phyloP scores from a whole-genome alignment of 2,113 vertebrate species.

The Festucalex cinctus region DNA sequence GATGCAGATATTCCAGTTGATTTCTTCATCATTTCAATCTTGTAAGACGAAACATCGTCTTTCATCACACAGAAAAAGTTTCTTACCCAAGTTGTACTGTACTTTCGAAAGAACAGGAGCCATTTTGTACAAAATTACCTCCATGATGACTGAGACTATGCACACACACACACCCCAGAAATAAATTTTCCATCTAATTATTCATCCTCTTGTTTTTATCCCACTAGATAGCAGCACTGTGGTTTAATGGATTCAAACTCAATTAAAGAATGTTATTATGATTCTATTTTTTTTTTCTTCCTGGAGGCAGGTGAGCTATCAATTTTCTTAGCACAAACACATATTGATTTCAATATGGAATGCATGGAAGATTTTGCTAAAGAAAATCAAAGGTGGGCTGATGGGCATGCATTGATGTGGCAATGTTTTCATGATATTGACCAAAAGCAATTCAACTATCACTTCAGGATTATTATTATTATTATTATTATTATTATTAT shows the following conservation, averaged over 20 bases:
- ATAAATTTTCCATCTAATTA: neutral
- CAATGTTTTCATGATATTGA: neutral
- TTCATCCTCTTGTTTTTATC: neutral
- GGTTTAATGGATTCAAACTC: neutral
- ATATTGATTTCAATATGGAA: neutral
- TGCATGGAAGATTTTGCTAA: neutral
- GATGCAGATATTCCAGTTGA: neutral
- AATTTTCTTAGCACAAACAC: neutral
- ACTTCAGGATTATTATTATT: neutral
- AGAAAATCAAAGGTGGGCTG: neutral
- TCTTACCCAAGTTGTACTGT: neutral
- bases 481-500: neutral
- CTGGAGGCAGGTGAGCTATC: neutral
- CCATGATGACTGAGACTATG: neutral
- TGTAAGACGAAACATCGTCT: neutral
- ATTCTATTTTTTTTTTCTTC: neutral
- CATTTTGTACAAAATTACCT: neutral
- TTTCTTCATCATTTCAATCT: slow-evolving; percentile 7
- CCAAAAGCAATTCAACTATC: neutral
- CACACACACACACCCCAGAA: neutral
- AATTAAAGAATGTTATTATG: neutral
- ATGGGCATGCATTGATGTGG: too few relatives aligned
- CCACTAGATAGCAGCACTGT: neutral
- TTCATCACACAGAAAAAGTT: neutral
- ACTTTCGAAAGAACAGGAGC: neutral